phyloP scores from a whole-genome alignment of 1,140 invertebrate species.

The Camponotus vicinus region DNA sequence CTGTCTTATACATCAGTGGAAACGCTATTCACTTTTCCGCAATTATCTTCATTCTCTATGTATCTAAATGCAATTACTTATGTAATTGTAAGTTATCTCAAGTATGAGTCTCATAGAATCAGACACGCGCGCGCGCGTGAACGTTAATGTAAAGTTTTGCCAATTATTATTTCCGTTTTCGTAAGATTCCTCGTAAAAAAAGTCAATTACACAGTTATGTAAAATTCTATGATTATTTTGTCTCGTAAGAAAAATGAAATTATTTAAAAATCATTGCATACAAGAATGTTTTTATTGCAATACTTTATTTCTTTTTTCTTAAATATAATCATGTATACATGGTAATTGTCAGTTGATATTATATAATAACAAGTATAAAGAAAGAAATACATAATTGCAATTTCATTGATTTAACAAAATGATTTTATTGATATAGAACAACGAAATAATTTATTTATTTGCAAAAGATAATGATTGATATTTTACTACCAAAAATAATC shows the following conservation, averaged over 20 bases:
- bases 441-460: neutral
- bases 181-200: neutral
- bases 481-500: neutral
- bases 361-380: neutral
- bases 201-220: neutral
- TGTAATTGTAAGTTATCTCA: slow-evolving; percentile 68
- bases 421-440: too few species aligned
- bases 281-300: neutral
- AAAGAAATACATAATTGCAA: neutral
- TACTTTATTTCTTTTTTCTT: too few species aligned
- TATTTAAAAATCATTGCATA: neutral
- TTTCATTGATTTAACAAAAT: too few species aligned
- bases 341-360: neutral
- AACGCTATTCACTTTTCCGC: neutral
- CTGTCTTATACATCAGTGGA: neutral
- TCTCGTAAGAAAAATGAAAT: neutral
- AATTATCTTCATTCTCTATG: neutral
- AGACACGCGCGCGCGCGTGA: neutral
- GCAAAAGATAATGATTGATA: neutral
- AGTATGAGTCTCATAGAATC: slow-evolving; percentile 43
- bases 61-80: slow-evolving; percentile 64
- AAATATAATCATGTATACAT: neutral
- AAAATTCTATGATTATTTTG: neutral
- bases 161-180: slow-evolving; percentile 65
- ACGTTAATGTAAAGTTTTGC: slow-evolving; percentile 63